Conservation (phyloP, 1,140 invertebrate species). For the Ooceraea biroi region DNA sequence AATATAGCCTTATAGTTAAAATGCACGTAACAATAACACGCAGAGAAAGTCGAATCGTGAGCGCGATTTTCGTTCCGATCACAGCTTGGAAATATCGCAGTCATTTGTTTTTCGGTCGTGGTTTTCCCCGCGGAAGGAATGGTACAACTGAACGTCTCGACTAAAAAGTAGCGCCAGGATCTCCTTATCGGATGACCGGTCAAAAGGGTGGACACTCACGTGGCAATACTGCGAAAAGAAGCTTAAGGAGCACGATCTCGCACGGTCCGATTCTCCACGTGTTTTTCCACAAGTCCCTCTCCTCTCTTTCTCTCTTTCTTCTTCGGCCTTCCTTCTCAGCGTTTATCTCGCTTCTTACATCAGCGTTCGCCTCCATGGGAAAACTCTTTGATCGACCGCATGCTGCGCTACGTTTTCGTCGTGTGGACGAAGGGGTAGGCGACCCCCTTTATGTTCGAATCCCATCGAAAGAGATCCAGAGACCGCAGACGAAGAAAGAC, state of each 20-base stretch:
- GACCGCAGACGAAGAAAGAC: constrained; percentile 40
- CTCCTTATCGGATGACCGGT: constrained; percentile 64
- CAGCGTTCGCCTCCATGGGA: constrained; percentile 46
- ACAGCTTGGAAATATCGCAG: constrained; percentile 17
- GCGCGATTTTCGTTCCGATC: constrained; percentile 14
- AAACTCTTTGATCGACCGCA: constrained; percentile 66
- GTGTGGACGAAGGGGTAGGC: neutral
- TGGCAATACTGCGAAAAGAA: constrained; percentile 28
- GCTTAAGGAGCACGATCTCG: constrained; percentile 52
- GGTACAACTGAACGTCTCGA: neutral
- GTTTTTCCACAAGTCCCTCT: constrained; percentile 25
- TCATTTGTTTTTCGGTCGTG: constrained; percentile 43
- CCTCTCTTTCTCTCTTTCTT: neutral
- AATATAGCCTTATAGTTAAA: neutral
- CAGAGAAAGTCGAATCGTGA: neutral
- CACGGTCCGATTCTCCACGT: neutral
- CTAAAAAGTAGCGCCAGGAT: constrained; percentile 31
- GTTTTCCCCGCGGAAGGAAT: neutral
- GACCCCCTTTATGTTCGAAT: constrained; percentile 51
- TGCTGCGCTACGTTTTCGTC: constrained; percentile 55
- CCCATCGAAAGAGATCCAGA: constrained; percentile 33
- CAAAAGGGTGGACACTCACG: constrained; percentile 56
- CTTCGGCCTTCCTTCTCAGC: neutral
- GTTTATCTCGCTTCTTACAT: constrained; percentile 22
- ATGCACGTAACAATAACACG: neutral